These are phyloP conservation scores for Ptychobarbus kaznakovi DNA, from an alignment of 2,797 vertebrate species.

Conservation along the genomic window DNA sequence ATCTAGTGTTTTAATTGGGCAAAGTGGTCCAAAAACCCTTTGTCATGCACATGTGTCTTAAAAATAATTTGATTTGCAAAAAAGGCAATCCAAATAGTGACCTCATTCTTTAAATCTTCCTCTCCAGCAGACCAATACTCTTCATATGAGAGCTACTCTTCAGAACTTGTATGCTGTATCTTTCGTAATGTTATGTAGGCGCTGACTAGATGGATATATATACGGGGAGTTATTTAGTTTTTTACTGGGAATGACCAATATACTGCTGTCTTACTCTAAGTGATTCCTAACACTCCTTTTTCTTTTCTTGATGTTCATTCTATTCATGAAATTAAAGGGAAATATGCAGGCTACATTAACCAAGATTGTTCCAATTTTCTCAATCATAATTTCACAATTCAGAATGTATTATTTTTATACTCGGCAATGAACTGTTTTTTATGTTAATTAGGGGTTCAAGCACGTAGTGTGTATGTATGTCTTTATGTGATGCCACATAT, in stretches of 20 bases:
- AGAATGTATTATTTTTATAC: conserved; percentile 59
- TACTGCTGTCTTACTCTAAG: conserved; percentile 32
- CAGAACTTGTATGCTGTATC: conserved; percentile 25
- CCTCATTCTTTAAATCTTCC: conserved; percentile 19
- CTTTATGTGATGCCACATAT: conserved; percentile 7
- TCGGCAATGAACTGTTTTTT: conserved; percentile 37
- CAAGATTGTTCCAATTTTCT: not conserved
- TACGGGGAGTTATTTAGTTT: not conserved
- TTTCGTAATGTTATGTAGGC: not conserved
- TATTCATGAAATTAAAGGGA: conserved; percentile 44
- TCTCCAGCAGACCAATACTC: not conserved
- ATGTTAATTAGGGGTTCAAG: not conserved
- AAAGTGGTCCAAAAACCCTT: not conserved
- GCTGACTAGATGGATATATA: not conserved
- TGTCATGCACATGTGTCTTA: conserved; percentile 24
- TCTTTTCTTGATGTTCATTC: conserved; percentile 1
- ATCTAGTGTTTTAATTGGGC: conserved; percentile 16
- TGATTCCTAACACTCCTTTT: conserved; percentile 31
- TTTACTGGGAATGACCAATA: not conserved
- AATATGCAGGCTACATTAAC: conserved; percentile 26
- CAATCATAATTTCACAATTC: conserved; percentile 8
- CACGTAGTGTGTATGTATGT: not conserved
- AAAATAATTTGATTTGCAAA: conserved; percentile 28
- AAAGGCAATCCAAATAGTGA: conserved; percentile 17
- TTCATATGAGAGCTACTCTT: not conserved